Percentiles rank a stretch among this genome's conserved stretches.
phyloP scores from a whole-genome alignment of 2,797 vertebrate genomes.

The Poecilia picta region DNA sequence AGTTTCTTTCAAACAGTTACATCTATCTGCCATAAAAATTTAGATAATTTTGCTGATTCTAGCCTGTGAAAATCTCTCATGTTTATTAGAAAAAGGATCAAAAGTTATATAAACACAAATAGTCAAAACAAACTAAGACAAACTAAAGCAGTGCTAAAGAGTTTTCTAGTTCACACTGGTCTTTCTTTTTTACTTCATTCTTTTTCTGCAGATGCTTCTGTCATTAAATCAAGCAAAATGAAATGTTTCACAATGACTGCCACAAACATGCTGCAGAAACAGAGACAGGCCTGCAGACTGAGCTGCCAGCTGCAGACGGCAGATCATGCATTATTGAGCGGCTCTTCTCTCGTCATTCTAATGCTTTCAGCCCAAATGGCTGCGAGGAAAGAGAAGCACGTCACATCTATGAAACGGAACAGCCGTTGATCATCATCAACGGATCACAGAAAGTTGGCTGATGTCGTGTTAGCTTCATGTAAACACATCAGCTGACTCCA shows the following conservation, averaged over 20 bases:
- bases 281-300: conserved; percentile 5
- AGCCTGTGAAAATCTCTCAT: neutral
- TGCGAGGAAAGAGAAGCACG: neutral
- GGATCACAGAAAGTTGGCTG: neutral
- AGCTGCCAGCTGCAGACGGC: conserved; percentile 59
- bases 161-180: neutral
- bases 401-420: neutral
- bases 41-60: neutral
- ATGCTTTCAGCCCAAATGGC: neutral
- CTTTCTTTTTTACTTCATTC: neutral
- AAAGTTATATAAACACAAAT: neutral
- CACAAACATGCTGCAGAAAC: neutral
- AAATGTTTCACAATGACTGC: neutral
- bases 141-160: neutral
- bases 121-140: neutral
- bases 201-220: neutral
- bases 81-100: neutral
- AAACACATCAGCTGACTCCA: conserved; percentile 22
- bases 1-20: neutral
- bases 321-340: conserved; percentile 46
- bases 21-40: neutral
- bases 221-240: neutral
- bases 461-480: neutral
- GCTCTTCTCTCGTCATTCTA: neutral
- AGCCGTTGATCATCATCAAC: neutral